Base-by-base conservation (phyloP, 2,888 invertebrate species). In the Cremastinae sp. region DNA sequence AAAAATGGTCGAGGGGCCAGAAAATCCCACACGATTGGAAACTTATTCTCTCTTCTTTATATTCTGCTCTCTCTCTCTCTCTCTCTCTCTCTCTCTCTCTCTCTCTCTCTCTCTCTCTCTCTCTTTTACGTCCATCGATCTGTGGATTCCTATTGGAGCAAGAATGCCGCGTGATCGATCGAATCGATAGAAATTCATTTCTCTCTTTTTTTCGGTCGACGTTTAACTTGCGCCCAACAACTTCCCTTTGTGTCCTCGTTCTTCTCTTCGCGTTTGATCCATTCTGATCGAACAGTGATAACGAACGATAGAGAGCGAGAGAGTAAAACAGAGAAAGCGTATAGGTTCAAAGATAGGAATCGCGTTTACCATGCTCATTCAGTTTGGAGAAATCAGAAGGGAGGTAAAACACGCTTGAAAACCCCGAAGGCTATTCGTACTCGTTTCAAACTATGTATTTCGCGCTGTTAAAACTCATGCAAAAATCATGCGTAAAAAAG, bases 311-410 rank as follows among this genome's bases (percentile, higher is more conserved):
- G 62, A 61, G 59, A 75, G 64, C 64, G 47, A 64, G 47, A 58
- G 58, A 36, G 69, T n/a, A n/a, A 70, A 22, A 22, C 53, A 61
- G 62, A 62, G 71, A 58, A 62, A 56, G 71, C 54, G 41, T 36
- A 43, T n/a, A 22, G 68, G 75, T 72, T 75, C 75, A 75, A 75
- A 72, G 75, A 75, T 72, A 75, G 56, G 68, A 72, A 75, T 75
- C 75, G 66, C 68, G 72, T 75, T 75, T 72, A n/a, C n/a, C n/a
- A n/a, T n/a, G 66, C 14, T 10, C 49, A 3, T 8, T 18, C 22
- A 10, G 47, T 10, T 38, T 5, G 28, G n/a, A 22, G 8, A 51
- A 12, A 18, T 20, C 5, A 10, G 22, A 14, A 20, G 18, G 51
- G 10, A 45, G 16, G 38, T 28, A 34, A 49, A 58, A 65, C 49